These are phyloP conservation scores for Chromobotia macracanthus DNA, from an alignment of 2,797 vertebrate genomes.

Conservation along the genomic window DNA sequence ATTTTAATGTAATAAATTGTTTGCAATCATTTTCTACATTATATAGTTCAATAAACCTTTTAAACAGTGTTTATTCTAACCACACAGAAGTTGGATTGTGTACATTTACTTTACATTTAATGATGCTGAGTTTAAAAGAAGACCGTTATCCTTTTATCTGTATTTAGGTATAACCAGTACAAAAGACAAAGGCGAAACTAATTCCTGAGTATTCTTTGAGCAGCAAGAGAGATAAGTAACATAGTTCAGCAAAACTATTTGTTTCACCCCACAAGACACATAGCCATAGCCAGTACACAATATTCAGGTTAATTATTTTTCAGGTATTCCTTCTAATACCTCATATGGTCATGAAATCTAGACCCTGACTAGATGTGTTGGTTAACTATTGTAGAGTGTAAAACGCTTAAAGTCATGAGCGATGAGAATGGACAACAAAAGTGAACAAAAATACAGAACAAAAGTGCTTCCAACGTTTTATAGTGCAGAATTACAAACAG, in stretches of 20 bases:
- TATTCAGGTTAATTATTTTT: conserved; percentile 2
- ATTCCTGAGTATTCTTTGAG: background rate
- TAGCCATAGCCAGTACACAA: background rate
- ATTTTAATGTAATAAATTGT: too few species aligned
- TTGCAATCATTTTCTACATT: too few species aligned
- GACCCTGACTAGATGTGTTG: background rate
- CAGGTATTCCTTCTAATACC: background rate
- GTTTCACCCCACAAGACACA: too few species aligned
- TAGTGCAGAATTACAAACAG: background rate
- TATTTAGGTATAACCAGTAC: background rate
- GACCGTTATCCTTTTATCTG: too few species aligned
- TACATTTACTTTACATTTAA: too few species aligned
- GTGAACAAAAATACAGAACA: too few species aligned
- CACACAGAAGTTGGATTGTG: too few species aligned
- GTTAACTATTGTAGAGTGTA: conserved; percentile 23
- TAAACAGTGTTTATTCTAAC: too few species aligned
- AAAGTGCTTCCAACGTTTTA: background rate
- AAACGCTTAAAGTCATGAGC: too few species aligned
- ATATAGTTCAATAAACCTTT: too few species aligned
- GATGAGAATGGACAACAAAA: background rate
- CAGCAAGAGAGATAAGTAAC: background rate
- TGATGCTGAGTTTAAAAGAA: too few species aligned
- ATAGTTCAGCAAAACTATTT: too few species aligned
- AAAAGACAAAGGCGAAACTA: background rate
- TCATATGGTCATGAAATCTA: background rate